Conservation (phyloP, 2,113 vertebrate species). For the mouse (Mus musculus) region GRCm39 chr1:116029001-116029500, state of each 20-base stretch:
- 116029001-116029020: not conserved
- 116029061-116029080: not conserved
- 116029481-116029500: accelerated
- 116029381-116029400: slow-evolving; percentile 97
- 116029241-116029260: not conserved
- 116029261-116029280: slow-evolving; percentile 81
- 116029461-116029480: slow-evolving; percentile 91
- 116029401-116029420: slow-evolving; percentile 94
- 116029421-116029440: slow-evolving; percentile 94
- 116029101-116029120: not conserved
- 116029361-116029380: slow-evolving; percentile 97
- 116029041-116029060: not conserved
- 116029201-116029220: not conserved
- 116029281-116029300: slow-evolving; percentile 91
- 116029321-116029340: slow-evolving; percentile 95
- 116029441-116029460: slow-evolving; percentile 96
- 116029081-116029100: not conserved
- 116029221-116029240: not conserved
- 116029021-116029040: not conserved
- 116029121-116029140: not conserved
- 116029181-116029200: accelerated
- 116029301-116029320: slow-evolving; percentile 88
- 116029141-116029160: not conserved
- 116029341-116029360: slow-evolving; percentile 98
- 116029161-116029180: too few relatives aligned